Evolutionary conservation across 2,113 vertebrate species (phyloP), one percentile per base, ranked within the genome.

Genomic region (Plotosus lineatus): DNA sequence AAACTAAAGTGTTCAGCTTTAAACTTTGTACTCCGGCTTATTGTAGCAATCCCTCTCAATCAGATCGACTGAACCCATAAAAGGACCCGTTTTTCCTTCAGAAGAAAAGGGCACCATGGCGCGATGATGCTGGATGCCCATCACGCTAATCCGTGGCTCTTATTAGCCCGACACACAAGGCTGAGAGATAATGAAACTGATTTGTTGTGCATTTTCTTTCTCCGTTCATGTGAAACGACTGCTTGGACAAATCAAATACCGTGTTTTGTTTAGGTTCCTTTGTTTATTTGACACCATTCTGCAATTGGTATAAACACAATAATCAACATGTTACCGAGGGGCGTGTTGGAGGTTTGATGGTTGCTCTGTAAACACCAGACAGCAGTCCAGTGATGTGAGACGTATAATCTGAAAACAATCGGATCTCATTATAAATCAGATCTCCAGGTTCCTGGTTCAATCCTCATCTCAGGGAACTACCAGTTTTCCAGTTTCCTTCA

Each of bases 151-250:
- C 80, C 40, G 61, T 55, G 46, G 44, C 72, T 65, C 65, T 38
- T 77, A 81, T 78, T 68, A 84, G 79, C 69, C 42, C 53, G 76
- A 82, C 51, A 46, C 71, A 85, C 82, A 71, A 85, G 46, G 61
- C 76, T 85, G 76, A 51, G 71, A 36, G 50, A 58, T 82, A 80
- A 85, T 82, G 53, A 76, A 71, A 82, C 78, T 55, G 72, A 66
- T 56, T 19, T 28, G 63, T 63, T 77, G 68, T 65, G 79, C 79
- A 85, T 55, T 61, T 58, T 79, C 50, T 66, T 66, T 46, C 68
- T 60, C 72, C 77, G 31, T 40, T 80, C 72, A 55, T 82, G 61
- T 78, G 36, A 71, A 82, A 72, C 1, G 15, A 4, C 3, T 42
- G 63, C 31, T 26, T 56, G 77, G 60, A 75, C 1, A 23, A 44